Evolutionary conservation across 2,113 vertebrate genomes (phyloP).

Genomic region (Miniopterus natalensis): DNA sequence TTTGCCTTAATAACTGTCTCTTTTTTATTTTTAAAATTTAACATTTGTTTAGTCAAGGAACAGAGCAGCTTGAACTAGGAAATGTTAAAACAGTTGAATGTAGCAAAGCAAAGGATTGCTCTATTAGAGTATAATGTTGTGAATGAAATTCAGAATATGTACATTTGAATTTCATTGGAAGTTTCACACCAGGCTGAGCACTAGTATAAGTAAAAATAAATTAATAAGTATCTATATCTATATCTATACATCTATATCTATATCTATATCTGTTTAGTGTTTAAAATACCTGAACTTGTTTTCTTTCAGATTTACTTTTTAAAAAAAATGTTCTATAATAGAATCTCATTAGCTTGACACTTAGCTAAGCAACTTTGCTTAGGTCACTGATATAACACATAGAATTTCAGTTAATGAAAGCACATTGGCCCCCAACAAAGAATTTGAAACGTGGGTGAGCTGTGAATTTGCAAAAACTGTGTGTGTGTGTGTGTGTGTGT

Average conservation of each 20-base stretch:
- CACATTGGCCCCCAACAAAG: neutral
- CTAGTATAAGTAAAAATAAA: neutral
- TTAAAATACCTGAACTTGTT: neutral
- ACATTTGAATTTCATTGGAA: neutral
- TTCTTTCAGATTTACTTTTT: neutral
- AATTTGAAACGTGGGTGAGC: neutral
- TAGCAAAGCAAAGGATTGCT: neutral
- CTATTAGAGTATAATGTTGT: neutral
- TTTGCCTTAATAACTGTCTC: neutral
- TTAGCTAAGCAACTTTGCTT: neutral
- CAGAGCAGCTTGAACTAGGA: neutral
- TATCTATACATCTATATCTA: too few relatives aligned
- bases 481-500: too few relatives aligned
- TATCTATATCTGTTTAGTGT: neutral
- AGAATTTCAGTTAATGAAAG: slow-evolving; percentile 11
- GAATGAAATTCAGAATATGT: slow-evolving; percentile 9
- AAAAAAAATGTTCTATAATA: neutral
- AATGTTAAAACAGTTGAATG: neutral
- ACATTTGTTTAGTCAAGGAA: neutral
- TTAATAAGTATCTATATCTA: too few relatives aligned
- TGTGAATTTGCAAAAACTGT: neutral
- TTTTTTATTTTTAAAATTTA: neutral
- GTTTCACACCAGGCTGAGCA: neutral
- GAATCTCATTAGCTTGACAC: neutral
- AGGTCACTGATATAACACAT: neutral